phyloP scores from a whole-genome alignment of 2,888 invertebrate species.

The Gerris lacustris region DNA sequence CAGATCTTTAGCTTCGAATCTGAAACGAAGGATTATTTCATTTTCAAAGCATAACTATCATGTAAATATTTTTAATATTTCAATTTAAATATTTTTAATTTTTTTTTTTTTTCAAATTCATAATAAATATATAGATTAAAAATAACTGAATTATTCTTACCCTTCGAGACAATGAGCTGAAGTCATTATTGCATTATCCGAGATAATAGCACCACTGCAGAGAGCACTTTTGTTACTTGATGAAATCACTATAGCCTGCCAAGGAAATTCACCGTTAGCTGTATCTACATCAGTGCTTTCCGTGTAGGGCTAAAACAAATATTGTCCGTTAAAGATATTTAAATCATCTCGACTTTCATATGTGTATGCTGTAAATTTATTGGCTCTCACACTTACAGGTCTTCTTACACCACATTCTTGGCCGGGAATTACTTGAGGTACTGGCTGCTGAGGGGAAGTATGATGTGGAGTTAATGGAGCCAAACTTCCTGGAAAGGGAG shows the following conservation, averaged over 20 bases:
- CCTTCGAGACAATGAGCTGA: constrained; percentile 69
- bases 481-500: constrained; percentile 16
- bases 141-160: constrained; percentile 39
- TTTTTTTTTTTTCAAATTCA: too few species aligned
- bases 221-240: constrained; percentile 58
- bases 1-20: constrained; percentile 51
- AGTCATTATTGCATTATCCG: constrained; percentile 59
- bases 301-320: constrained; percentile 2
- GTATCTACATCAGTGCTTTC: constrained; percentile 39
- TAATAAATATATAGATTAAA: too few species aligned
- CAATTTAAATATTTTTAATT: too few species aligned
- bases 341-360: too few species aligned
- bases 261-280: constrained; percentile 70
- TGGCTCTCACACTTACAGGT: constrained; percentile 32
- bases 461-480: not conserved
- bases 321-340: not conserved
- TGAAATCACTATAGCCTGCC: constrained; percentile 72
- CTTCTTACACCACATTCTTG: constrained; percentile 38
- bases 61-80: too few species aligned
- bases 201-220: constrained; percentile 68
- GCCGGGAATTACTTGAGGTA: constrained; percentile 29
- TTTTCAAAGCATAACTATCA: too few species aligned
- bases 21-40: constrained; percentile 34
- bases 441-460: constrained; percentile 2
- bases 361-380: too few species aligned